phyloP scores from a whole-genome alignment of 2,888 invertebrate species.

The Rotaria sp. region DNA sequence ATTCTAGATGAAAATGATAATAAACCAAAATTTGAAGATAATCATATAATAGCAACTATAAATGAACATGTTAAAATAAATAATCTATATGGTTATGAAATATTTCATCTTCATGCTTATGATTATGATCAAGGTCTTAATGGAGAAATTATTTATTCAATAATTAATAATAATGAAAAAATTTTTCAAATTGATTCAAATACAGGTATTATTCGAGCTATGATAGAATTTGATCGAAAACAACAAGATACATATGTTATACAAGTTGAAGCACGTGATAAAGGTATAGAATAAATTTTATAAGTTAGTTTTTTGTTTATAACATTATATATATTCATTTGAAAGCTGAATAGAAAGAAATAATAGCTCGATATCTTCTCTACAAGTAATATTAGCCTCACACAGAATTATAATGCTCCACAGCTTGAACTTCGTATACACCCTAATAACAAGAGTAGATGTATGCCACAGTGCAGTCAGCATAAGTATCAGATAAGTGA shows the following conservation, averaged over 20 bases:
- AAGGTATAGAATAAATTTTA: neutral
- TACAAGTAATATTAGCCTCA: no score
- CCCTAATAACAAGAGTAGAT: no score
- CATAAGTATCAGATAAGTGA: no score
- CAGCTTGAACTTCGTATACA: no score
- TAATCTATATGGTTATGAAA: neutral
- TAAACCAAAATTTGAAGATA: neutral
- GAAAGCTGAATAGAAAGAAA: no score
- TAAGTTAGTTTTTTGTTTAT: neutral
- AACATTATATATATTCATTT: no score
- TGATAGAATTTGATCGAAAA: neutral
- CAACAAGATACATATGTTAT: neutral
- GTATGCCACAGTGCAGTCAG: no score
- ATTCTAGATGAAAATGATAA: neutral
- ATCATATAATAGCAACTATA: neutral
- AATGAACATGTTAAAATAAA: neutral
- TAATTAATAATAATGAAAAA: neutral
- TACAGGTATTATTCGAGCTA: slow-evolving; percentile 10
- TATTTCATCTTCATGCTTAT: neutral
- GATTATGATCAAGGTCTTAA: neutral
- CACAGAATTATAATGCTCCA: no score
- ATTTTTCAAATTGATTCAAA: neutral
- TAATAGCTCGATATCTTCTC: no score
- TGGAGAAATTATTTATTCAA: neutral
- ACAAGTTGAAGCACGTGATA: slow-evolving; percentile 1